A percentile compares a stretch with the other conserved stretches of the same genome.
Conservation (phyloP, 2,797 vertebrate genomes). For the Artibeus jamaicensis region DNA sequence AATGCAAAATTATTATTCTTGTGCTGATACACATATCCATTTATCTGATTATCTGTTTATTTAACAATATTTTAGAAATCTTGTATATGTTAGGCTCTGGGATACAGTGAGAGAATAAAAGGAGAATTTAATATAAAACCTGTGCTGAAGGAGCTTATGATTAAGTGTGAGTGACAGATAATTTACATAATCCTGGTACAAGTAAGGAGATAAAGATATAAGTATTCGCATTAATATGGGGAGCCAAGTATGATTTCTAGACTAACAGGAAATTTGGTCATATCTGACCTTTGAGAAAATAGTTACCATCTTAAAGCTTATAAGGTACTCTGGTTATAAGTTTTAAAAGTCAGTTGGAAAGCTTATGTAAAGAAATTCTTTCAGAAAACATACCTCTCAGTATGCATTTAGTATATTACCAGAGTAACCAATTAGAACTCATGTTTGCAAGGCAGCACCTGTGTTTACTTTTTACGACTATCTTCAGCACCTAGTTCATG, state of each 20-base stretch:
- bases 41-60: not conserved
- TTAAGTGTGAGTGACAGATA: not conserved
- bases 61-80: conserved; percentile 17
- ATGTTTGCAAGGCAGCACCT: not conserved
- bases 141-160: not conserved
- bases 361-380: not conserved
- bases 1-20: not conserved
- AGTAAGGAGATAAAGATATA: not conserved
- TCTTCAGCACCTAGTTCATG: not conserved
- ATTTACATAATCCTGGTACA: not conserved
- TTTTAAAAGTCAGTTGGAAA: not conserved
- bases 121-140: not conserved
- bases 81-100: not conserved
- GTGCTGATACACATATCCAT: not conserved
- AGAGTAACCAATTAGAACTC: not conserved
- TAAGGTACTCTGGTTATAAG: not conserved
- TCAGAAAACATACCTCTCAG: not conserved
- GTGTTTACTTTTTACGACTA: not conserved
- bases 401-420: not conserved
- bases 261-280: not conserved
- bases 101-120: not conserved
- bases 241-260: not conserved
- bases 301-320: not conserved
- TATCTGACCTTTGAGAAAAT: not conserved
- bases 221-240: not conserved